Percentiles rank a stretch among this genome's conserved stretches.
Conservation (phyloP, 2,888 invertebrate genomes). For the Mantis religiosa region DNA sequence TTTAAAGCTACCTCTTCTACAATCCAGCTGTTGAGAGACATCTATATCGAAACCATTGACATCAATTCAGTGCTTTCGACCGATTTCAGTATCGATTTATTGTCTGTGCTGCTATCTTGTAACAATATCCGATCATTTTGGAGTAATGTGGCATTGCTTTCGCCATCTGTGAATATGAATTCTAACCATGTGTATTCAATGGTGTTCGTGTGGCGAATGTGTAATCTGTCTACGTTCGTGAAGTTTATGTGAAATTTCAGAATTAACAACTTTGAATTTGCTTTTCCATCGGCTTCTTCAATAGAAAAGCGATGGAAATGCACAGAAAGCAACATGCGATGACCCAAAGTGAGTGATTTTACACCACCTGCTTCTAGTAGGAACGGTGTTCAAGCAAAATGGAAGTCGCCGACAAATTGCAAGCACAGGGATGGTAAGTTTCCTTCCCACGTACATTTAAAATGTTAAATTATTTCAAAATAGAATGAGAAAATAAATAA, state of each 20-base stretch:
- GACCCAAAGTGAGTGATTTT: background rate
- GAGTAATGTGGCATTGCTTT: background rate
- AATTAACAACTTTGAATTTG: background rate
- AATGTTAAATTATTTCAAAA: background rate
- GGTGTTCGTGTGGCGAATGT: background rate
- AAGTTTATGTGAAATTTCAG: background rate
- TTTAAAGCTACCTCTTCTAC: too few species aligned
- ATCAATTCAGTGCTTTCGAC: background rate
- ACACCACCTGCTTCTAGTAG: background rate
- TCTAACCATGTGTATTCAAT: background rate
- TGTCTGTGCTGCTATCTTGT: background rate
- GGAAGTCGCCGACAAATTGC: slow-evolving; percentile 60
- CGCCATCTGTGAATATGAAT: background rate
- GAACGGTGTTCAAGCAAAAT: slow-evolving; percentile 42
- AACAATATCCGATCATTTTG: background rate
- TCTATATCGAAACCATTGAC: background rate
- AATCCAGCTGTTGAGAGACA: background rate
- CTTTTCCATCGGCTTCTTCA: background rate
- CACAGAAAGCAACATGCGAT: background rate
- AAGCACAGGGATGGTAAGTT: slow-evolving; percentile 64
- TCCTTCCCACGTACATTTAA: background rate
- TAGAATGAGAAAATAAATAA: background rate
- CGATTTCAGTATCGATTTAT: background rate
- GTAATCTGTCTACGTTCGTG: background rate
- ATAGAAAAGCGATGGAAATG: background rate